Conservation (phyloP, 2,888 invertebrate species). For the Balanococcus diminutus region DNA sequence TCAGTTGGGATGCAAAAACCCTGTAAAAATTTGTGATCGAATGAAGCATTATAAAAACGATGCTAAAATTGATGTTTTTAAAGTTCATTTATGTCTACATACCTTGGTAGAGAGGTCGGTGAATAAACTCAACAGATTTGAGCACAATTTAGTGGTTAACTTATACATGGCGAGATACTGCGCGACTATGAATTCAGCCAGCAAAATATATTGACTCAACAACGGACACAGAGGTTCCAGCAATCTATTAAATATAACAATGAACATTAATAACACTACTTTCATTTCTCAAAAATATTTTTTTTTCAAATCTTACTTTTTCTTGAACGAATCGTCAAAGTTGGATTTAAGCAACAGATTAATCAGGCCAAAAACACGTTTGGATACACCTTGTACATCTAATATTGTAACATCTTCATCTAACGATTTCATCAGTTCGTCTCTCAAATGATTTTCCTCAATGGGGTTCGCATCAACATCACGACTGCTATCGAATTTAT, state of each 20-base stretch:
- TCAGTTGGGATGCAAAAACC: slow-evolving; percentile 95
- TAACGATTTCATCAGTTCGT: slow-evolving; percentile 70
- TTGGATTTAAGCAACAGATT: not conserved
- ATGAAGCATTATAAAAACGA: not conserved
- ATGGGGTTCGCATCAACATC: slow-evolving; percentile 62
- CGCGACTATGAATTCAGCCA: slow-evolving; percentile 79
- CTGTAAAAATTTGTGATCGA: slow-evolving; percentile 61
- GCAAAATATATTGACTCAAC: slow-evolving; percentile 75
- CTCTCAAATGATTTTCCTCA: slow-evolving; percentile 72
- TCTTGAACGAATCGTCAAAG: not conserved
- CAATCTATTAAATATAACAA: slow-evolving; percentile 60
- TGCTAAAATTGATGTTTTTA: not conserved
- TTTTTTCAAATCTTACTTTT: not conserved
- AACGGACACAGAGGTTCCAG: slow-evolving; percentile 69
- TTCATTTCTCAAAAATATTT: not conserved
- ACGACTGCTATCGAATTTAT: slow-evolving; percentile 63
- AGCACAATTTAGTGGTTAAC: slow-evolving; percentile 80
- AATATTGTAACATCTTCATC: slow-evolving; percentile 68
- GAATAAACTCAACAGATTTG: slow-evolving; percentile 82
- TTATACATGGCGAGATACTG: slow-evolving; percentile 80
- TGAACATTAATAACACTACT: not conserved
- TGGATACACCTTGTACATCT: slow-evolving; percentile 64
- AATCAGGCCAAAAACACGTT: slow-evolving; percentile 42
- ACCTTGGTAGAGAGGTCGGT: slow-evolving; percentile 78
- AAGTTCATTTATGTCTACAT: slow-evolving; percentile 58